Evolutionary conservation across 2,113 vertebrate species (phyloP).

Genomic region (Crotalus horridus): DNA sequence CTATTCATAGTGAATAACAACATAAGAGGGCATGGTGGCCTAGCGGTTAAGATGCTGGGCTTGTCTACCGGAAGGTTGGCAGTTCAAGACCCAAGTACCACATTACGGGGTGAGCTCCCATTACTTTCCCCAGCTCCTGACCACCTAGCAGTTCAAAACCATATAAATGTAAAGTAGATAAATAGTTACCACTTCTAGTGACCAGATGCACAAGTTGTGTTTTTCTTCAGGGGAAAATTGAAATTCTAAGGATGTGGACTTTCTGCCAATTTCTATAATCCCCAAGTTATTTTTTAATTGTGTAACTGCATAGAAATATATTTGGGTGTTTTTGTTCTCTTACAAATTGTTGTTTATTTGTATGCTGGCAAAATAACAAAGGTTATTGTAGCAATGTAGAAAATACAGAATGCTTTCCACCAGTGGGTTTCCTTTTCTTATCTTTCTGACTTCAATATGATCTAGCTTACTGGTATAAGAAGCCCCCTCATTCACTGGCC

Average conservation of each 20-base stretch:
- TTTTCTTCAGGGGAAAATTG: neutral
- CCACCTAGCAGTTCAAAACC: neutral
- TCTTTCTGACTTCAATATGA: neutral
- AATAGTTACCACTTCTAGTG: neutral
- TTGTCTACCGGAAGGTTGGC: neutral
- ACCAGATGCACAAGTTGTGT: neutral
- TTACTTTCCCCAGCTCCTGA: neutral
- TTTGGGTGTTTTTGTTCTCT: neutral
- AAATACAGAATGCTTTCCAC: neutral
- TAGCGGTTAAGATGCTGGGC: neutral
- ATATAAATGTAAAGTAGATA: neutral
- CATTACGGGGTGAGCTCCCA: neutral
- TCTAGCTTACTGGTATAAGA: neutral
- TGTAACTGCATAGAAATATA: neutral
- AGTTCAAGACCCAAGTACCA: neutral
- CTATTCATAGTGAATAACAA: neutral
- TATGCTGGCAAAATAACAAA: neutral
- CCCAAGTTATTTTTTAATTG: neutral
- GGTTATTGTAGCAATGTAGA: neutral
- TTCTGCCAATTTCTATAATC: neutral
- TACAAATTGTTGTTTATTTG: neutral
- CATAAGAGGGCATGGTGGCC: neutral
- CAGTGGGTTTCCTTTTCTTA: neutral
- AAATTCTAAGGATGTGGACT: neutral
- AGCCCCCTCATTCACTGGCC: neutral